Percentiles rank a stretch among this genome's conserved stretches.
Conservation (phyloP, 1,140 invertebrate species). For the Gryon sp. region DNA sequence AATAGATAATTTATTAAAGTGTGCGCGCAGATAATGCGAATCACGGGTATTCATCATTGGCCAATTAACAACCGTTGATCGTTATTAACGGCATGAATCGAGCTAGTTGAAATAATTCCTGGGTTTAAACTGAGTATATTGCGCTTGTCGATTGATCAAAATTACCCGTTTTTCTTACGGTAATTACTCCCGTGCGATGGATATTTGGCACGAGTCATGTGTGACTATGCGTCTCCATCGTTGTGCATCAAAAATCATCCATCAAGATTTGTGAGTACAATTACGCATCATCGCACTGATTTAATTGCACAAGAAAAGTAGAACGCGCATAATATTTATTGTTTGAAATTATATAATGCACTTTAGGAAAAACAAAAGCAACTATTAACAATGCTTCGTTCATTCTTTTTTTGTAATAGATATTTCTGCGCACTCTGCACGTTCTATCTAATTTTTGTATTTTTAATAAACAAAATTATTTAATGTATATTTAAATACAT, state of each 20-base stretch:
- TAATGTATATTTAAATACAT: too few species aligned
- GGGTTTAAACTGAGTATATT: neutral
- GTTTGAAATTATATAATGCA: too few species aligned
- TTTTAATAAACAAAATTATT: too few species aligned
- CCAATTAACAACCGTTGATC: conserved; percentile 69
- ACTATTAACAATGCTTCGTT: too few species aligned
- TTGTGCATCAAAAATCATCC: conserved; percentile 10
- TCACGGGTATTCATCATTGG: conserved; percentile 63
- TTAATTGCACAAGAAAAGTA: too few species aligned
- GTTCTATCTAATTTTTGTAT: too few species aligned
- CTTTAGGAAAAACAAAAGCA: too few species aligned
- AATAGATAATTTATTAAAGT: conserved; percentile 67
- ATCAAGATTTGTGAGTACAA: too few species aligned
- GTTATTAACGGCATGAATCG: conserved; percentile 57
- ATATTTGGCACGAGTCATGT: conserved; percentile 35
- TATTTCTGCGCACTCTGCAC: too few species aligned
- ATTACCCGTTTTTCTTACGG: conserved; percentile 59
- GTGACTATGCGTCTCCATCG: conserved; percentile 4
- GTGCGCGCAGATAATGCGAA: conserved; percentile 33
- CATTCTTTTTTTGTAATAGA: too few species aligned
- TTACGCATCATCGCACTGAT: too few species aligned
- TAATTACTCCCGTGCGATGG: conserved; percentile 46
- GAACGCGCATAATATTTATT: too few species aligned
- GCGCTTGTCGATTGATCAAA: conserved; percentile 36
- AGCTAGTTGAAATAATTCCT: conserved; percentile 42